Base-by-base conservation (phyloP, 2,113 vertebrate genomes). In the Mionectes macconnelli region DNA sequence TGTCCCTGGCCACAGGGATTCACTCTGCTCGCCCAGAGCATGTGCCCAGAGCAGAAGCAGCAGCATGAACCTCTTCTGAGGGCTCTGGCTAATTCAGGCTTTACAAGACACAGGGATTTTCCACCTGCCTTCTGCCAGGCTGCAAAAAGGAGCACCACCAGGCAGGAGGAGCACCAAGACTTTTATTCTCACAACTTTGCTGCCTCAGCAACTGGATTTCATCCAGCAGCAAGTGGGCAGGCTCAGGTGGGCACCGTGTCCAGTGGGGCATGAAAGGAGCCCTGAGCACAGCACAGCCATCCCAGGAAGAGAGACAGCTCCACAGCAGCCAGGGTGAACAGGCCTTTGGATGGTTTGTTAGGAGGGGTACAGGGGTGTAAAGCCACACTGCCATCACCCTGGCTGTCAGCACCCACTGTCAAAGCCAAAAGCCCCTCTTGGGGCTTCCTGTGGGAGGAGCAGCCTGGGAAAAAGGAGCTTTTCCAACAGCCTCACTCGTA, bases 291-390 rank as follows among this genome's bases (percentile, higher is more conserved):
- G 33, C 18, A 7, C 37, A 25, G 40, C 44, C 12, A 33, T 31
- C n/a, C 57, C 1, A 2, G 47, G 20, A 75, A 50, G 28, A 8
- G 24, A 49, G 30, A 47, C 17, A 31, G 40, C 3, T 37, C 67
- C 6, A 9, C 33, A 39, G 39, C 31, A 50, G 49, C 30, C 4
- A 6, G 47, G 35, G 1, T 20, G 39, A 86, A 67, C 0, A 1
- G 14, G 30, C 14, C 63, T 53, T 44, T 2, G 1, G 60, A 6
- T 1, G 4, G 23, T 35, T 39, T 55, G 31, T 37, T 39, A 49
- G 75, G 30, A 45, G 22, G 35, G 11, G 14, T 8, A 35, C 0
- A 0, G 1, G 4, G 42, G 20, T 3, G 2, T 5, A 28, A 4
- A 9, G 47, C 19, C 57, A 18, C 1, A 3, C 28, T 64, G 60